phyloP scores from a whole-genome alignment of 2,797 vertebrate species.

The Schizopygopsis malacanthus region DNA sequence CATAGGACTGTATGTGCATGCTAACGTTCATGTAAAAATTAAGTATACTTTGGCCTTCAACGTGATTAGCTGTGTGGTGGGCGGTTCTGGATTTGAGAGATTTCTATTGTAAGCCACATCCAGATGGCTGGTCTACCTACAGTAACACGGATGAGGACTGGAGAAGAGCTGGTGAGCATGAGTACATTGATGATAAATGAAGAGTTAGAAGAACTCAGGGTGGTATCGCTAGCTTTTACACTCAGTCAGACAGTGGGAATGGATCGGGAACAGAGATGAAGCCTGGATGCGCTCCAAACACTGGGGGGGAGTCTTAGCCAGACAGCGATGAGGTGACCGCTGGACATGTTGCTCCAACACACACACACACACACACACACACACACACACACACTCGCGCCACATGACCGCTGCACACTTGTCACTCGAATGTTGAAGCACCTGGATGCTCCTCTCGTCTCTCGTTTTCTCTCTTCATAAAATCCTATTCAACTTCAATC shows the following conservation, averaged over 20 bases:
- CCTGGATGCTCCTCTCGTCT: conserved; percentile 63
- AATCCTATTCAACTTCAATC: conserved; percentile 35
- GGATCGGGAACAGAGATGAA: conserved; percentile 33
- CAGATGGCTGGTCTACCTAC: conserved; percentile 24
- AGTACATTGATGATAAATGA: neutral
- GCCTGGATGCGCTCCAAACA: conserved; percentile 73
- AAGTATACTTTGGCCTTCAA: too few species aligned
- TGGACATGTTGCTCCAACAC: conserved; percentile 54
- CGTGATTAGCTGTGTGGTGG: conserved; percentile 15
- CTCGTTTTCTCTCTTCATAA: conserved; percentile 40
- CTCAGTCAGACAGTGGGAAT: conserved; percentile 29
- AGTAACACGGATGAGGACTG: neutral
- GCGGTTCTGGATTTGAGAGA: conserved; percentile 13
- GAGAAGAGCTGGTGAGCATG: neutral
- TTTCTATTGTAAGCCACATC: conserved; percentile 11
- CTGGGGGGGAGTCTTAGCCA: conserved; percentile 76
- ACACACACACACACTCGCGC: conserved; percentile 59
- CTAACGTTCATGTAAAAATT: too few species aligned
- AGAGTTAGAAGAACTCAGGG: conserved; percentile 16
- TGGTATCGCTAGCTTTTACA: neutral
- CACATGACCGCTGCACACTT: conserved; percentile 70
- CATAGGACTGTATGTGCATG: too few species aligned
- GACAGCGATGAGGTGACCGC: conserved; percentile 78
- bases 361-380: conserved; percentile 48
- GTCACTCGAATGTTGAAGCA: conserved; percentile 79